Base-by-base conservation (phyloP, 2,888 invertebrate genomes). In the Coelopa pilipes region DNA sequence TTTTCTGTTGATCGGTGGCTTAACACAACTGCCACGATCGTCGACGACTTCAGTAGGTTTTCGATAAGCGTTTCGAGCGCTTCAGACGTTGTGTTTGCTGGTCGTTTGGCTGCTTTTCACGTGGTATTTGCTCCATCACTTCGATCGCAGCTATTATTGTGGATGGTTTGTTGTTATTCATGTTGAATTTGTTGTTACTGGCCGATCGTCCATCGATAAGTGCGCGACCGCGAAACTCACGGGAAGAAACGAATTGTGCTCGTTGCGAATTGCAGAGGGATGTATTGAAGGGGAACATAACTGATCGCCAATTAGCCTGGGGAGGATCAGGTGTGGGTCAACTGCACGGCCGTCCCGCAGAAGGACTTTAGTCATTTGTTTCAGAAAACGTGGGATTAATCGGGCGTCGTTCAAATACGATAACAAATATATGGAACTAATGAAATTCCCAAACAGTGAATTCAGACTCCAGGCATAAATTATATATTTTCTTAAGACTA, bases 21-120 rank as follows among this genome's bases (percentile, higher is more conserved):
- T 15, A 55, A 69, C 19, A 9, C 59, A 49, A 24, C 59, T 24
- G 21, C 47, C 19, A 13, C 47, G 49, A 24, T 50, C 13, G 50
- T 46, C 49, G 21, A 50, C 60, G 68, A 34, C 45, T 47, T 73
- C 62, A 73, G 73, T 73, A 62, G 46, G 62, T 62, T 60, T 68
- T 68, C 68, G 68, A 46, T 49, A 50, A 68, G 73, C 53, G 50
- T 24, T 17, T 24, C 60, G 68, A 62, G 49, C 62, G 46, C 68
- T 68, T 62, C 62, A 50, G 17, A 45, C 21, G 50, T 45, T 46
- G 45, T 21, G 24, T 10, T 57, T 11, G 34, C 19, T 65, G 10
- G 45, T n/a, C 1, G 19, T 21, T 5, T 19, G 9, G 1, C 19
- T 34, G 34, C 34, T 34, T 34, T 34, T 7, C 34, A 34, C 34